Evolutionary conservation across 2,797 vertebrate genomes (phyloP).

Genomic region (Phoeniculus purpureus): DNA sequence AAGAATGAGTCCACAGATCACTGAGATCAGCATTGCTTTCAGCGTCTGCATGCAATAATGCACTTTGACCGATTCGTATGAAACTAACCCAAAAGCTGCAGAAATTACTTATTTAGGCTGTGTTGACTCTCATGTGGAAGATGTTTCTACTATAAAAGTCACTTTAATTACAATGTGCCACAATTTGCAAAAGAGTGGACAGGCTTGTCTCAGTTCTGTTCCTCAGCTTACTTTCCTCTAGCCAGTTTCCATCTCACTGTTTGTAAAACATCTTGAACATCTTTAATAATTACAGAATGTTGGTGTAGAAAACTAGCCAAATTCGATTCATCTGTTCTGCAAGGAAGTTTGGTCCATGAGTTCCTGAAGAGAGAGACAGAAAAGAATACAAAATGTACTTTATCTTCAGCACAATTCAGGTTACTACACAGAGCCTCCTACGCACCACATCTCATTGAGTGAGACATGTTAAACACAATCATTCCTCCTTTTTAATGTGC

Average conservation of each 20-base stretch:
- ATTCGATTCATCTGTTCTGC: not conserved
- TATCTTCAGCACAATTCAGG: constrained; percentile 3
- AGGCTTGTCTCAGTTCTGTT: constrained; percentile 2
- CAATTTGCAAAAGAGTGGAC: constrained; percentile 5
- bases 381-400: constrained; percentile 24
- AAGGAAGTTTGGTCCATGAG: not conserved
- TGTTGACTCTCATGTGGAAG: not conserved
- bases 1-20: not conserved
- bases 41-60: constrained; percentile 13
- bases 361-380: not conserved
- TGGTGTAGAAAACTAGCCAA: not conserved
- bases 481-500: not conserved
- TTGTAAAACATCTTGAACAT: not conserved
- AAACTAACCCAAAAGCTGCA: constrained; percentile 8
- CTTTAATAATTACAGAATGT: constrained; percentile 17
- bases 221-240: not conserved
- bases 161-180: not conserved
- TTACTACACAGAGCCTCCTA: constrained; percentile 60
- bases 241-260: constrained; percentile 1
- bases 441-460: constrained; percentile 21
- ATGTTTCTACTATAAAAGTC: not conserved
- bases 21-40: constrained; percentile 29
- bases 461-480: not conserved
- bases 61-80: not conserved
- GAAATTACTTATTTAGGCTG: not conserved